phyloP scores from a whole-genome alignment of 2,888 invertebrate genomes.

The Andrena camellia region DNA sequence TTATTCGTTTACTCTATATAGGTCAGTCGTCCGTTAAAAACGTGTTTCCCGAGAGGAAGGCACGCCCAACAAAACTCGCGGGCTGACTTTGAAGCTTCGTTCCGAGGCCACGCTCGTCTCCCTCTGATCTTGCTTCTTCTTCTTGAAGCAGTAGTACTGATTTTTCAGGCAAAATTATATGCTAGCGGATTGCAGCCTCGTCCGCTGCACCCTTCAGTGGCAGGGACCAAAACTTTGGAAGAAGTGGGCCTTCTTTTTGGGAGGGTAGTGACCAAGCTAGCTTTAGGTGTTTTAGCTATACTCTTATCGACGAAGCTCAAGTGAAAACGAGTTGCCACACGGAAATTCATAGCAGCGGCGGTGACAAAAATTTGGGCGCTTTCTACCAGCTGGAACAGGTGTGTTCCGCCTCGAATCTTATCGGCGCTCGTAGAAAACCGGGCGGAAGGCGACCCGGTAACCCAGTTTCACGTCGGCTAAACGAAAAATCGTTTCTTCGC shows the following conservation, averaged over 20 bases:
- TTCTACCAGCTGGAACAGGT: slow-evolving; percentile 79
- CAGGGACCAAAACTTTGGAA: too few relatives aligned
- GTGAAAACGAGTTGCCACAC: background rate
- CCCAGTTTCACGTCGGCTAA: slow-evolving; percentile 67
- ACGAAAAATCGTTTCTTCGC: slow-evolving; percentile 69
- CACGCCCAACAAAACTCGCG: slow-evolving; percentile 31
- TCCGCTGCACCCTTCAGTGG: too few relatives aligned
- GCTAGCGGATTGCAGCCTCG: too few relatives aligned
- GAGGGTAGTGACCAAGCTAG: too few relatives aligned
- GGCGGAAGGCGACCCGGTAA: slow-evolving; percentile 73
- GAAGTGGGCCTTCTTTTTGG: too few relatives aligned
- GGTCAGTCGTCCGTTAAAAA: slow-evolving; percentile 80
- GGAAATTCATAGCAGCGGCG: slow-evolving; percentile 22
- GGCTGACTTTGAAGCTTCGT: slow-evolving; percentile 37
- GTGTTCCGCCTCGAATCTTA: slow-evolving; percentile 64
- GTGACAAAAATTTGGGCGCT: slow-evolving; percentile 80
- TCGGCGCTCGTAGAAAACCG: slow-evolving; percentile 75
- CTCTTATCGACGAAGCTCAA: background rate
- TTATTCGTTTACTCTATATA: slow-evolving; percentile 74
- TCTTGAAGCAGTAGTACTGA: too few relatives aligned
- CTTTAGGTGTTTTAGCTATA: too few relatives aligned
- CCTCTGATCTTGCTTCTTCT: slow-evolving; percentile 4
- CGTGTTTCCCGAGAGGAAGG: slow-evolving; percentile 61
- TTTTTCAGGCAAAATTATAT: too few relatives aligned
- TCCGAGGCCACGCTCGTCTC: slow-evolving; percentile 1